Base-by-base conservation (phyloP, 1,140 invertebrate genomes). In the Platyscapa corneri region DNA sequence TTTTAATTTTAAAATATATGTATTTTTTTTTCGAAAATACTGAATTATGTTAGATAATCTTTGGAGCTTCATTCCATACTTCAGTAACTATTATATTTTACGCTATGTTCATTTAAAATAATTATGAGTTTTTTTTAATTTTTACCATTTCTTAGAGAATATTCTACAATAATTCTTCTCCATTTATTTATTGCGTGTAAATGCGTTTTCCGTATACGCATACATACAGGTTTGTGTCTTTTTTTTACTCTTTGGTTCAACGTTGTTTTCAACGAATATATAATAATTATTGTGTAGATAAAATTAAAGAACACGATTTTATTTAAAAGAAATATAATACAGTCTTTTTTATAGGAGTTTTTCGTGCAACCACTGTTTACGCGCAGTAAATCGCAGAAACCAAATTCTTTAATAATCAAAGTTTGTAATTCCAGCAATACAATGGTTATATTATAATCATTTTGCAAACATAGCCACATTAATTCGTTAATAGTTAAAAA, bases 231-330 rank as follows among this genome's bases (percentile, higher is more conserved):
- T 86, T 70, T 39, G 53, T 81, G 42, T 76, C 37, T 75, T 60
- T 49, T 14, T 70, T 67, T 82, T 53, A 82, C 49, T 86, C 84
- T 86, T 86, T 86, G 84, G 84, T 86, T 86, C 80, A 12, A 27
- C 84, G 80, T 82, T 70, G 56, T 42, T 77, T 76, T 76, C 84
- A 85, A 82, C 84, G 80, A 77, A 77, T 82, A 86, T 42, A 12
- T 53, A 85, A 53, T 81, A 32, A 81, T 75, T 75, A 64, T 80
- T 64, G 46, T 67, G 18, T 77, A n/a, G 64, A 80, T 75, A 64
- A 85, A 76, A 77, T 82, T 65, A 81, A 18, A 53, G 49, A 74
- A 82, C 79, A 82, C 72, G 64, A 76, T 81, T 53, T 67, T 56
- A 18, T 82, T 85, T 10, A 77, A 76, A n/a, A 30, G 77, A 67